Conservation (phyloP, 1,140 invertebrate species). For the Dryas iulia region DNA sequence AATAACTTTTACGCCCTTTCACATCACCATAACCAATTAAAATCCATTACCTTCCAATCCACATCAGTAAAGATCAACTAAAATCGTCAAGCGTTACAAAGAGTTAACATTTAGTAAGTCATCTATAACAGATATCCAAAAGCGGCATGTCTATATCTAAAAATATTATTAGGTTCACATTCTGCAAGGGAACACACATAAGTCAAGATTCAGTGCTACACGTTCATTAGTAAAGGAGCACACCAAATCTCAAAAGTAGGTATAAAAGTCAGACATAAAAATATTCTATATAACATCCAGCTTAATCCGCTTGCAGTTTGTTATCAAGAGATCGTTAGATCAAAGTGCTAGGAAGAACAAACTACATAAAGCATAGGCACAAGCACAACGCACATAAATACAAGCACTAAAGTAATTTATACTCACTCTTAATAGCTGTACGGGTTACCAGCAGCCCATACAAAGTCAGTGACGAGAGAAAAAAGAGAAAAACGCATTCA, state of each 20-base stretch:
- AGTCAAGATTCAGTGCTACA: conserved; percentile 44
- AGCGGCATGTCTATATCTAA: conserved; percentile 66
- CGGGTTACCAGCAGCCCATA: conserved; percentile 81
- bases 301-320: conserved; percentile 72
- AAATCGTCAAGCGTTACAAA: conserved; percentile 74
- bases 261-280: conserved; percentile 37
- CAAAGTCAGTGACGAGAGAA: conserved; percentile 81
- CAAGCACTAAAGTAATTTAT: conserved; percentile 79
- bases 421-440: conserved; percentile 81
- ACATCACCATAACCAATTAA: conserved; percentile 74
- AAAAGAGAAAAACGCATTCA: conserved; percentile 82
- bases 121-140: conserved; percentile 59
- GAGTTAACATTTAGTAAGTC: conserved; percentile 73
- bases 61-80: conserved; percentile 72
- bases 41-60: conserved; percentile 79
- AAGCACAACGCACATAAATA: conserved; percentile 77
- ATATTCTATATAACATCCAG: conserved; percentile 40
- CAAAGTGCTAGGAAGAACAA: conserved; percentile 65
- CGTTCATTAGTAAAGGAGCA: conserved; percentile 32
- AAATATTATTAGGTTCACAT: conserved; percentile 49
- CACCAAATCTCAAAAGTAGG: conserved; percentile 57
- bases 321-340: conserved; percentile 49
- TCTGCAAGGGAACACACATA: conserved; percentile 73
- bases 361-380: conserved; percentile 75
- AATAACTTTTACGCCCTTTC: conserved; percentile 65